Conservation (phyloP, 2,888 invertebrate genomes). For the Hirtodrosophila histrioides region DNA sequence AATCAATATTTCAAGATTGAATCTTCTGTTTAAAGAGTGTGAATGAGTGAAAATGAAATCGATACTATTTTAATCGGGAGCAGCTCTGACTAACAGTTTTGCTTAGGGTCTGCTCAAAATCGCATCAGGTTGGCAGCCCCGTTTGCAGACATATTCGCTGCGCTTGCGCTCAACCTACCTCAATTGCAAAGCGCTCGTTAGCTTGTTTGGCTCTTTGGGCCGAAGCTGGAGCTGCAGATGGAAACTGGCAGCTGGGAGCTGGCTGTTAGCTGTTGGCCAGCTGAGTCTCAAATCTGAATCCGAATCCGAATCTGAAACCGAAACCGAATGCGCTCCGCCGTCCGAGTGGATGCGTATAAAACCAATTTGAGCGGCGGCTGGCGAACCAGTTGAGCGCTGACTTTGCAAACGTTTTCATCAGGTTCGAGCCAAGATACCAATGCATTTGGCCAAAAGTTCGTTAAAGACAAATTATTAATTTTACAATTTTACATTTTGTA, state of each 20-base stretch:
- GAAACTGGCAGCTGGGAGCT: conserved; percentile 21
- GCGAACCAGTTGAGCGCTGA: conserved; percentile 78
- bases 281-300: conserved; percentile 11
- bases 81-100: too few species aligned
- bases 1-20: too few species aligned
- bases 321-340: conserved; percentile 19
- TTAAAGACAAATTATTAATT: conserved; percentile 5
- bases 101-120: not conserved
- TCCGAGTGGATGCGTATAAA: conserved; percentile 64
- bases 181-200: conserved; percentile 36
- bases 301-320: conserved; percentile 15
- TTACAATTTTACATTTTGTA: conserved; percentile 3
- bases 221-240: conserved; percentile 30
- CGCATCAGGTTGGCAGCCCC: conserved; percentile 58
- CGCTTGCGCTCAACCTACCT: conserved; percentile 58
- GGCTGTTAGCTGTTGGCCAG: conserved; percentile 2
- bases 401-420: conserved; percentile 73
- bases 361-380: conserved; percentile 65
- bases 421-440: conserved; percentile 41
- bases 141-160: conserved; percentile 23
- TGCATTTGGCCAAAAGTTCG: conserved; percentile 67
- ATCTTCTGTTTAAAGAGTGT: too few species aligned
- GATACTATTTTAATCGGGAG: too few species aligned
- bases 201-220: conserved; percentile 27
- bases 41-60: too few species aligned